Percentiles rank a stretch among this genome's conserved stretches.
Conservation (phyloP, 2,113 vertebrate species). For the Condylura cristata region DNA sequence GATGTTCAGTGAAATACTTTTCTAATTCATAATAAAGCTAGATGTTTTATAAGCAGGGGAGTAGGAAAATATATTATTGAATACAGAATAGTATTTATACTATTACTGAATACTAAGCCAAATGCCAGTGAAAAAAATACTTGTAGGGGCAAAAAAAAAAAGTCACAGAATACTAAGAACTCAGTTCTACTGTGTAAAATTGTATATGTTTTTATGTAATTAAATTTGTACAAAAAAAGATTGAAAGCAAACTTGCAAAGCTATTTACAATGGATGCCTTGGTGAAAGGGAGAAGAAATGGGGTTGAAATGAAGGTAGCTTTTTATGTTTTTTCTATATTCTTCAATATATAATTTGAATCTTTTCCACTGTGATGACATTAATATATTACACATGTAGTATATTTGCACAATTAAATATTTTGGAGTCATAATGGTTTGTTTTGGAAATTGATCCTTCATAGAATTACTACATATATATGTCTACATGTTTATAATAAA, state of each 20-base stretch:
- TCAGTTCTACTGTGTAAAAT: background rate
- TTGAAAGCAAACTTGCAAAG: constrained; percentile 32
- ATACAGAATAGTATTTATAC: background rate
- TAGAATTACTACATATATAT: background rate
- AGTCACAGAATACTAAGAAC: background rate
- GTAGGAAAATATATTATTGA: background rate
- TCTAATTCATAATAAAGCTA: constrained; percentile 29
- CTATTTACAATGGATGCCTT: background rate
- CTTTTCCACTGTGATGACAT: background rate
- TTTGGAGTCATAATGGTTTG: constrained; percentile 11
- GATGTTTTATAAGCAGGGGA: background rate
- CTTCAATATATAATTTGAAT: background rate
- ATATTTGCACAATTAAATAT: background rate
- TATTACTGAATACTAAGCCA: background rate
- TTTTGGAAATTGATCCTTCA: constrained; percentile 45
- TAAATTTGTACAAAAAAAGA: background rate
- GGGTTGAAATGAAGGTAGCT: background rate
- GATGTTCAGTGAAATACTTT: background rate
- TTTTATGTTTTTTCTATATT: background rate
- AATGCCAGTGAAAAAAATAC: background rate
- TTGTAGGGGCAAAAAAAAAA: background rate
- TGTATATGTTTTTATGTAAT: background rate
- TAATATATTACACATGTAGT: background rate
- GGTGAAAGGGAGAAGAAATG: background rate
- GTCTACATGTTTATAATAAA: background rate